These are phyloP conservation scores for Phenganax stokvisi DNA, from an alignment of 92 coral and sea anemone genomes.

Conservation along the genomic window DNA sequence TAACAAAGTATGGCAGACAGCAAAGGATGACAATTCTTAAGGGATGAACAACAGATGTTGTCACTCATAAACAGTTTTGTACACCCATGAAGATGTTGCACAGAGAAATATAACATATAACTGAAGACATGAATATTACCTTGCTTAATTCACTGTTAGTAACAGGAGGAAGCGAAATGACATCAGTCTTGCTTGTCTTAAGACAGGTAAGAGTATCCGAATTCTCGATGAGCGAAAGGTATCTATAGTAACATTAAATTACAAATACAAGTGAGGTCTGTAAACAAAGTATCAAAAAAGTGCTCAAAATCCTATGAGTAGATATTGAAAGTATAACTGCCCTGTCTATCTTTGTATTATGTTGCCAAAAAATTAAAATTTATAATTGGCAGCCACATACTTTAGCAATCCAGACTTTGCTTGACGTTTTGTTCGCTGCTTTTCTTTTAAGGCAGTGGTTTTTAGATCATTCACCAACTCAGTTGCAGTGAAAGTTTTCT, in stretches of 20 bases:
- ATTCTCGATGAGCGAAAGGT: slow-evolving; percentile 69
- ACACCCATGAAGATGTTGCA: too few species aligned
- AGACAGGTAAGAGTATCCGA: slow-evolving; percentile 57
- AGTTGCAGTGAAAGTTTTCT: slow-evolving; percentile 64
- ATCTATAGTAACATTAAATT: slow-evolving; percentile 38
- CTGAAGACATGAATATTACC: slow-evolving; percentile 41
- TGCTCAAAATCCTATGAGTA: too few species aligned
- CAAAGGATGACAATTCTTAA: neutral
- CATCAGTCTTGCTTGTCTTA: slow-evolving; percentile 49
- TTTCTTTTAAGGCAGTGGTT: slow-evolving; percentile 73
- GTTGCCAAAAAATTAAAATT: too few species aligned
- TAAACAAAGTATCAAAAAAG: too few species aligned
- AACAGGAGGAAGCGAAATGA: slow-evolving; percentile 80
- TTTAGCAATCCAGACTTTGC: slow-evolving; percentile 83
- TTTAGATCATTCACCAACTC: slow-evolving; percentile 65
- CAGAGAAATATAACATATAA: too few species aligned
- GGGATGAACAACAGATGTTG: too few species aligned
- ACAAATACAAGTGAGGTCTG: too few species aligned
- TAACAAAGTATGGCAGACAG: neutral
- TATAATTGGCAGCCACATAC: slow-evolving; percentile 43
- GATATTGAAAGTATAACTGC: too few species aligned
- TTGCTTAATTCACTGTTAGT: slow-evolving; percentile 94
- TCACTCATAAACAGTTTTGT: too few species aligned
- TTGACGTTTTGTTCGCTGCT: slow-evolving; percentile 79
- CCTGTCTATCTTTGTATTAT: too few species aligned